Percentiles rank a stretch among this genome's conserved stretches.
Conservation (phyloP, 2,888 invertebrate species). For the Volucella zonaria region DNA sequence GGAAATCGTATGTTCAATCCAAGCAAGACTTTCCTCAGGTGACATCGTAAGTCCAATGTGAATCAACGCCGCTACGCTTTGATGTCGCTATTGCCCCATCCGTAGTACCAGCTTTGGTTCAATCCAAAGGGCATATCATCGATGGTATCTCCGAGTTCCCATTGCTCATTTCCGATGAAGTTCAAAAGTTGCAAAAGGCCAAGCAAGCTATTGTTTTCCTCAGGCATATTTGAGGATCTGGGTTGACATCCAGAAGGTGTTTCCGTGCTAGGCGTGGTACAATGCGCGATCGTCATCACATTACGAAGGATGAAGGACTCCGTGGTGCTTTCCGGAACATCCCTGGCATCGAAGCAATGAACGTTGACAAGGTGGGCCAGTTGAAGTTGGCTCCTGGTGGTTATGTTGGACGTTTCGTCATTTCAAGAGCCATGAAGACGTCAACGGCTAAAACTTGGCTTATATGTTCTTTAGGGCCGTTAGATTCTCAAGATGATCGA, state of each 20-base stretch:
- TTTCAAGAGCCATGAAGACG: constrained; percentile 88
- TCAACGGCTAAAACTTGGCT: no score
- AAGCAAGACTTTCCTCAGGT: constrained; percentile 98
- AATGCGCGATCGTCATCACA: constrained; percentile 98
- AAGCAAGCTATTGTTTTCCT: constrained; percentile 98
- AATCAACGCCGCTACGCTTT: constrained; percentile 98
- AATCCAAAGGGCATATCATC: constrained; percentile 96
- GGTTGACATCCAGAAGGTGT: constrained; percentile 97
- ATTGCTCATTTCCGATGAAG: constrained; percentile 97
- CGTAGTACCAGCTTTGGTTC: constrained; percentile 97
- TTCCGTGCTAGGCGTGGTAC: constrained; percentile 99
- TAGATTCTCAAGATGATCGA: no score
- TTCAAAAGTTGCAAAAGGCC: constrained; percentile 97
- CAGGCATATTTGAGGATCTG: constrained; percentile 96
- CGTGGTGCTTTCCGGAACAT: constrained; percentile 98
- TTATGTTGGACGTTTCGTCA: constrained; percentile 98
- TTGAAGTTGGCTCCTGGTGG: constrained; percentile 98
- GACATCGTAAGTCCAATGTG: constrained; percentile 98
- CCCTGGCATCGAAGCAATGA: constrained; percentile 96
- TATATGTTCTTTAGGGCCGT: no score
- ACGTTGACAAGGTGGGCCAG: constrained; percentile 94
- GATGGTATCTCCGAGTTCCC: constrained; percentile 98
- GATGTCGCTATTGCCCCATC: constrained; percentile 99
- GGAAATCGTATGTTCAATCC: constrained; percentile 99
- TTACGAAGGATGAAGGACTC: constrained; percentile 97